Base-by-base conservation (phyloP, 2,113 vertebrate genomes). In the Excalfactoria chinensis region DNA sequence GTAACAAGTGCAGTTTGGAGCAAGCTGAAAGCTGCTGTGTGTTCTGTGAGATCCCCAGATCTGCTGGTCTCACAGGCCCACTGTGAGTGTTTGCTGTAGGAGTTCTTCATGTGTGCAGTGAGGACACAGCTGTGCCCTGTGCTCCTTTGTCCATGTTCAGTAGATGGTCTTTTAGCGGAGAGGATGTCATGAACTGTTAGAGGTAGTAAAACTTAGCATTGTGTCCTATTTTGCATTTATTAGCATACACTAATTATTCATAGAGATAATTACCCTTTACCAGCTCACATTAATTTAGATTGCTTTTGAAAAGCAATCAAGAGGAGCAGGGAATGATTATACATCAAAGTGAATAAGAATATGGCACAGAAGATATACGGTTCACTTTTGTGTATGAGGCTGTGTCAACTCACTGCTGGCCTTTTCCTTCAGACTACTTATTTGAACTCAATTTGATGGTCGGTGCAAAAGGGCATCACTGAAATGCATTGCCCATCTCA, bases 271-370 rank as follows among this genome's bases (percentile, higher is more conserved):
- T 97, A 87, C 85, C 96, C 94, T 96, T 95, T 96, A 93, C 96
- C 94, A 93, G 86, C 94, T 97, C 53, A 21, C 72, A 86, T 97
- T 95, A 94, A 96, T 97, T 97, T 96, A 97, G 96, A 95, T 96
- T 11, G 56, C 92, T 97, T 97, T 96, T 97, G 91, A 97, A 97
- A 98, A 97, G 97, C 97, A 97, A 95, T 97, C 95, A 95, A 78
- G 96, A 94, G 92, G 84, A 89, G 91, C 79, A 94, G 94, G 95
- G 95, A 93, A 78, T 56, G 90, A 95, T 97, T 93, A 91, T 85
- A 87, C 93, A 96, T 97, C 96, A 97, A 96, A 97, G 89, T 82
- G 82, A 90, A 20, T 86, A 91, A 89, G 91, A 84, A 64, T 9
- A 7, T 3, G 68, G 76, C 75, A 63, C 40, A 43, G n/a, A 89